phyloP scores from a whole-genome alignment of 2,888 invertebrate genomes.

The Monochamus alternatus region DNA sequence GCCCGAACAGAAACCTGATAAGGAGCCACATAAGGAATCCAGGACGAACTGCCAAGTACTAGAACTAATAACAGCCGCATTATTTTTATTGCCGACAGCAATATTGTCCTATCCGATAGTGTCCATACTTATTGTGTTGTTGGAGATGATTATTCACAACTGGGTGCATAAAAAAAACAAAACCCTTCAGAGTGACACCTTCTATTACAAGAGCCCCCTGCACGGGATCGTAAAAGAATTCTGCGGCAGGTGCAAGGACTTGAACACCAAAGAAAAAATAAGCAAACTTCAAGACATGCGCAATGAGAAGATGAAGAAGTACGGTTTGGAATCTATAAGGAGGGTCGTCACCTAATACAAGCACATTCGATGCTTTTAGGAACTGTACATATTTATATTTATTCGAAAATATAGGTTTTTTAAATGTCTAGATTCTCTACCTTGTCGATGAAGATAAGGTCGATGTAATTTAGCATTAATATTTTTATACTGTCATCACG shows the following conservation, averaged over 20 bases:
- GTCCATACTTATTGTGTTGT: conserved; percentile 71
- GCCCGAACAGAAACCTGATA: conserved; percentile 41
- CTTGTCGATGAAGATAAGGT: conserved; percentile 19
- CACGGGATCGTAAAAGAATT: conserved; percentile 80
- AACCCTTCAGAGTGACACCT: conserved; percentile 72
- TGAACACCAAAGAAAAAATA: conserved; percentile 76
- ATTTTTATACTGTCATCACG: too few species aligned
- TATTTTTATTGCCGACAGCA: conserved; percentile 76
- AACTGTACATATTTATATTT: conserved; percentile 23
- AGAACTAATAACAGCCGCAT: conserved; percentile 60
- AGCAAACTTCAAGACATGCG: conserved; percentile 79
- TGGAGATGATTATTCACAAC: conserved; percentile 79
- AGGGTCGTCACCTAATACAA: conserved; percentile 61
- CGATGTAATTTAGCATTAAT: conserved; percentile 7
- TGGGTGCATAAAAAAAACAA: conserved; percentile 81
- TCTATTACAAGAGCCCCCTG: conserved; percentile 80
- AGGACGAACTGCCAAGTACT: conserved; percentile 48
- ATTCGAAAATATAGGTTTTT: conserved; percentile 12
- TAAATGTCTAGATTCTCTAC: conserved; percentile 4
- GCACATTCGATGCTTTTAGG: conserved; percentile 4
- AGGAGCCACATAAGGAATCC: conserved; percentile 14
- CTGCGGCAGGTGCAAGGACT: conserved; percentile 79
- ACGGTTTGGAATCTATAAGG: conserved; percentile 63
- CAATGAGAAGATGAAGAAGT: conserved; percentile 64
- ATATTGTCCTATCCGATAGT: conserved; percentile 75